Evolutionary conservation across 2,888 invertebrate genomes (phyloP).

Genomic region (Xanthorhoe designata): DNA sequence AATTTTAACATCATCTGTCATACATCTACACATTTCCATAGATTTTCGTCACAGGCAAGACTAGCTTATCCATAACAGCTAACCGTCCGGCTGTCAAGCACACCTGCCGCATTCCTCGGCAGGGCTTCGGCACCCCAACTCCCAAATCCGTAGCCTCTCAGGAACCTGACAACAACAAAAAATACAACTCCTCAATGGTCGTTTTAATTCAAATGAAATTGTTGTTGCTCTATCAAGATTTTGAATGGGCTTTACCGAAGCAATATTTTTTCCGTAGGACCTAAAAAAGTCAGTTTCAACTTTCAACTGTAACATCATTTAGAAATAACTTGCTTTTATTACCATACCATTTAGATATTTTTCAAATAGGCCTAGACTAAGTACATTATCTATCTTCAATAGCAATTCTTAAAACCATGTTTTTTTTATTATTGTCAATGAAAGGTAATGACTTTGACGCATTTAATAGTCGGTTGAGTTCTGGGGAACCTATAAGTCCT

Average conservation of each 20-base stretch:
- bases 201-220: slow-evolving; percentile 9
- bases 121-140: slow-evolving; percentile 62
- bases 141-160: slow-evolving; percentile 45
- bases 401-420: too few relatives aligned
- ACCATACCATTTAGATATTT: too few relatives aligned
- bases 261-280: neutral
- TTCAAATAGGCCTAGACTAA: too few relatives aligned
- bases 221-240: slow-evolving; percentile 3
- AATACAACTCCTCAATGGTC: slow-evolving; percentile 14
- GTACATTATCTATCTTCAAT: too few relatives aligned
- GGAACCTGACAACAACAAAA: slow-evolving; percentile 32
- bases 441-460: too few relatives aligned
- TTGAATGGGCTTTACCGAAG: neutral
- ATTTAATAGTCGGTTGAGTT: too few relatives aligned
- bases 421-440: too few relatives aligned
- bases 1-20: too few relatives aligned
- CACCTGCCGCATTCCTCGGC: slow-evolving; percentile 82
- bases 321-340: too few relatives aligned
- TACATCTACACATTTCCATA: neutral
- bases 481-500: too few relatives aligned
- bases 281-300: too few relatives aligned
- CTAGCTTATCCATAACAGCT: slow-evolving; percentile 54
- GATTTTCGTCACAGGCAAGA: slow-evolving; percentile 3
- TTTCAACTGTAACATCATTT: too few relatives aligned
- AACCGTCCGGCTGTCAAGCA: slow-evolving; percentile 51